Percentiles rank a stretch among this genome's conserved stretches.
Evolutionary conservation across 2,797 vertebrate genomes (phyloP).

Genomic region (Sciurus vulgaris): DNA sequence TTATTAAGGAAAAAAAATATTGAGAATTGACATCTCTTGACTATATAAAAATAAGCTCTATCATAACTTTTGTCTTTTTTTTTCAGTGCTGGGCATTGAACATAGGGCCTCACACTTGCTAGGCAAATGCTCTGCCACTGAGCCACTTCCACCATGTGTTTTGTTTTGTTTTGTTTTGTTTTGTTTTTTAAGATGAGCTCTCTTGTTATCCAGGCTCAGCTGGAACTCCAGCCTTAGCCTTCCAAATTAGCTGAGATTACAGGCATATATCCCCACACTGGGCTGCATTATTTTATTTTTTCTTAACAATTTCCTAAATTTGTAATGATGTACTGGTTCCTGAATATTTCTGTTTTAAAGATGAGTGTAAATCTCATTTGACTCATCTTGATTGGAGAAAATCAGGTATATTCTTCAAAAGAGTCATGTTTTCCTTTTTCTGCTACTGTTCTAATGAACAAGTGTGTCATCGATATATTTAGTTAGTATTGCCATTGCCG

Average conservation of each 20-base stretch:
- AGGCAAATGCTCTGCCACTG: no score
- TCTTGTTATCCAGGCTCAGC: neutral
- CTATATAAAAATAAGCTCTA: neutral
- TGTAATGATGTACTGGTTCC: neutral
- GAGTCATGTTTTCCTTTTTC: neutral
- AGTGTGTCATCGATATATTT: neutral
- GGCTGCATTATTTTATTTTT: neutral
- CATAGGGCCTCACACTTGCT: neutral
- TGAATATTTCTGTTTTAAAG: neutral
- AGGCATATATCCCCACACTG: neutral
- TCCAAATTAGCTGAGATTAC: neutral
- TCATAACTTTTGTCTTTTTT: neutral
- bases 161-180: neutral
- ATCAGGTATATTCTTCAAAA: neutral
- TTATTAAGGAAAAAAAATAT: neutral
- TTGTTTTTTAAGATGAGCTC: neutral
- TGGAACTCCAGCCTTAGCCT: neutral
- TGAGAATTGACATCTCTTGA: neutral
- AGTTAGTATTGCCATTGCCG: constrained; percentile 70
- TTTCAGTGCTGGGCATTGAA: neutral
- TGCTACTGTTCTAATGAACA: constrained; percentile 38
- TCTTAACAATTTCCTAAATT: neutral
- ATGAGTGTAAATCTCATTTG: neutral
- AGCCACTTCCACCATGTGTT: neutral
- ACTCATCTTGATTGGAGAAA: constrained; percentile 6